Conservation (phyloP, 2,888 invertebrate genomes). For the Trissolcus japonicus region DNA sequence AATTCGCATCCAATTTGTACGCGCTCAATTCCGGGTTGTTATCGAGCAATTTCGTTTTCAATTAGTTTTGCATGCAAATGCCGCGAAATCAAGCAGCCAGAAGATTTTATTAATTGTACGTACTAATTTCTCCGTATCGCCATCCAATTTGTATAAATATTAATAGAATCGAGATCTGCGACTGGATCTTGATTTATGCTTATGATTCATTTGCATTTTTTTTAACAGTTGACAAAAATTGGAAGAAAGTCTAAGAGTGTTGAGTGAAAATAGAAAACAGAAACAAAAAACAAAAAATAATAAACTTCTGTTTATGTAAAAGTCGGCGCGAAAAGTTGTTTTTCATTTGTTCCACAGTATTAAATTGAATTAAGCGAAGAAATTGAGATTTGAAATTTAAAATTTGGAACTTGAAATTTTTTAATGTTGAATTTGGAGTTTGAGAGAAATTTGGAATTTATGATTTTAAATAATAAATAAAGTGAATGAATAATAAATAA, state of each 20-base stretch:
- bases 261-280: too few species aligned
- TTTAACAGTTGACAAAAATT: neutral
- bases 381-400: too few species aligned
- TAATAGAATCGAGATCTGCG: constrained; percentile 31
- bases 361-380: too few species aligned
- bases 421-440: too few species aligned
- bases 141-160: constrained; percentile 40
- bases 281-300: too few species aligned
- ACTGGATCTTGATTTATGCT: constrained; percentile 25
- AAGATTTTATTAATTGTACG: constrained; percentile 40
- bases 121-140: constrained; percentile 27
- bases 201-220: constrained; percentile 5
- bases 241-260: constrained; percentile 21
- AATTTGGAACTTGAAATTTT: too few species aligned
- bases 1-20: constrained; percentile 32
- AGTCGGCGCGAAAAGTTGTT: too few species aligned
- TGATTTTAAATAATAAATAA: too few species aligned
- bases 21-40: constrained; percentile 12
- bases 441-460: too few species aligned
- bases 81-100: constrained; percentile 25
- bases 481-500: too few species aligned
- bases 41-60: constrained; percentile 31
- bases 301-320: too few species aligned
- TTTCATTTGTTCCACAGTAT: too few species aligned
- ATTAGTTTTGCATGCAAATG: constrained; percentile 46